Conservation (phyloP, 1,140 invertebrate species). For the Dinoponera quadriceps region DNA sequence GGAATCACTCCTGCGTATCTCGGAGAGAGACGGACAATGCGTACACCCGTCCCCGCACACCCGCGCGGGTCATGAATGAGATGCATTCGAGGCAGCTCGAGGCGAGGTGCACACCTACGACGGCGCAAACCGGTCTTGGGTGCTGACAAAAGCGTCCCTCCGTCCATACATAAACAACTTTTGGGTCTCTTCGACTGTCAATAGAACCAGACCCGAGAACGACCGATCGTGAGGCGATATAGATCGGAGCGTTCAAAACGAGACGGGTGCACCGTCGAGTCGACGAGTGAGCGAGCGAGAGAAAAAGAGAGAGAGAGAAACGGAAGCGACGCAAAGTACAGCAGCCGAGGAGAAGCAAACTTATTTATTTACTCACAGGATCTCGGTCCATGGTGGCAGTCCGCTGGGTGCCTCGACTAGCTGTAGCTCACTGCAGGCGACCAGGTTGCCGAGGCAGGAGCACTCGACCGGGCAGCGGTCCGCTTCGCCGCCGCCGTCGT, state of each 20-base stretch:
- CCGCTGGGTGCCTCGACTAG: conserved; percentile 81
- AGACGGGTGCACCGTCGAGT: too few species aligned
- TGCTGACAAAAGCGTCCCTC: too few species aligned
- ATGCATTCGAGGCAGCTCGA: too few species aligned
- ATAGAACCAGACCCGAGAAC: too few species aligned
- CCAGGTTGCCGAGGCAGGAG: conserved; percentile 80
- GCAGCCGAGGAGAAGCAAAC: not conserved
- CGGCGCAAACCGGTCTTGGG: too few species aligned
- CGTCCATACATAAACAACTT: too few species aligned
- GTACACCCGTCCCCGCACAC: not conserved
- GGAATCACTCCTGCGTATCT: not conserved
- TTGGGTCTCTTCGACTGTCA: too few species aligned
- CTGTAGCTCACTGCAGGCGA: conserved; percentile 79
- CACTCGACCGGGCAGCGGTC: conserved; percentile 82
- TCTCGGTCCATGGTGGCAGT: conserved; percentile 83
- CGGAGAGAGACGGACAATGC: not conserved
- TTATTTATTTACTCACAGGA: conserved; percentile 77
- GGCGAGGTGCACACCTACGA: too few species aligned
- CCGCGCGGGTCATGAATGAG: too few species aligned
- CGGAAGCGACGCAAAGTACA: not conserved
- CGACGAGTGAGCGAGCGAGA: not conserved
- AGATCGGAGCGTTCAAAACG: too few species aligned
- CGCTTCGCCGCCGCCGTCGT: conserved; percentile 19
- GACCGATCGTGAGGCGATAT: too few species aligned
- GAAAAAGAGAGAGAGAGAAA: not conserved